phyloP scores from a whole-genome alignment of 2,888 invertebrate species.

The Agrochola macilenta region DNA sequence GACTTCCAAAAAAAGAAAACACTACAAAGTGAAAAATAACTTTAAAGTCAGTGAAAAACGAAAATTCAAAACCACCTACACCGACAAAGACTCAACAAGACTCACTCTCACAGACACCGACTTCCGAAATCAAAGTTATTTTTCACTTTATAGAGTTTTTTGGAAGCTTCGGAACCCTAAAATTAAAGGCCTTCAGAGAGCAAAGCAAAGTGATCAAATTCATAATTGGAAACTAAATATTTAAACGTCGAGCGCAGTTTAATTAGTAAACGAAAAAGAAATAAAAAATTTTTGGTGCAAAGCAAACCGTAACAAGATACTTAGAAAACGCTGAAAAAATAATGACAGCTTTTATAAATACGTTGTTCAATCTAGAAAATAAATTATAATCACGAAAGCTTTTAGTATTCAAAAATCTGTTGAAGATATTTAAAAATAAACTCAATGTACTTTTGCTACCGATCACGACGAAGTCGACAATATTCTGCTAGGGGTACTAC shows the following conservation, averaged over 20 bases:
- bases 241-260: background rate
- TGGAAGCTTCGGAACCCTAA: background rate
- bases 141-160: too few relatives aligned
- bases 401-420: background rate
- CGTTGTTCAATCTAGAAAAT: constrained; percentile 7
- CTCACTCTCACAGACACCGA: too few relatives aligned
- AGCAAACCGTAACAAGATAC: background rate
- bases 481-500: background rate
- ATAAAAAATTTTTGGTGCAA: background rate
- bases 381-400: constrained; percentile 22
- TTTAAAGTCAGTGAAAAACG: too few relatives aligned
- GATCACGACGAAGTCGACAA: background rate
- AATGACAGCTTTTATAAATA: constrained; percentile 10
- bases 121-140: too few relatives aligned
- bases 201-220: constrained; percentile 11
- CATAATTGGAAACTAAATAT: constrained; percentile 27
- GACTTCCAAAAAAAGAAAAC: too few relatives aligned
- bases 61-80: too few relatives aligned
- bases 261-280: constrained; percentile 3
- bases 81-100: too few relatives aligned
- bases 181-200: background rate
- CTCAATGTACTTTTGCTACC: constrained; percentile 5
- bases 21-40: too few relatives aligned
- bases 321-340: background rate
- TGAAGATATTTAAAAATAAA: constrained; percentile 27